phyloP scores from a whole-genome alignment of 1,140 invertebrate genomes.

The Cotesia chilonis region DNA sequence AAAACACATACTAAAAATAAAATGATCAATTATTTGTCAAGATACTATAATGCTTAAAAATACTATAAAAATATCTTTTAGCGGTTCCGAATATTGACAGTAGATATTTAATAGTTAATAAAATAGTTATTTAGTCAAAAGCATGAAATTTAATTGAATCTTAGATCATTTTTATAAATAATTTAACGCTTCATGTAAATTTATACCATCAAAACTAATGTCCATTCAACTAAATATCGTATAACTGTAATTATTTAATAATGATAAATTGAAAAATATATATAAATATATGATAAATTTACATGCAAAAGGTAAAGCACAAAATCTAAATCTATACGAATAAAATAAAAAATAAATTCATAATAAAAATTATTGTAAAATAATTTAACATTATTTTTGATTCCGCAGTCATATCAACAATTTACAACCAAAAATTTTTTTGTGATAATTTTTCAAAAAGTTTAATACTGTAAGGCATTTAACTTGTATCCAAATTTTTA shows the following conservation, averaged over 20 bases:
- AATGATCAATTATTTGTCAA: not conserved
- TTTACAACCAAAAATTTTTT: no score
- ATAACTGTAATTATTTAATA: no score
- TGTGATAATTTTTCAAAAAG: no score
- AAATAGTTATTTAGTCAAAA: no score
- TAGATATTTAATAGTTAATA: no score
- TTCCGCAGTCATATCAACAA: not conserved
- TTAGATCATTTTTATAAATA: constrained; percentile 5
- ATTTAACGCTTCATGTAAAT: not conserved
- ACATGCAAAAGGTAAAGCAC: constrained; percentile 35
- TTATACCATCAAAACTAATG: no score
- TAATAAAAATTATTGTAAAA: constrained; percentile 12
- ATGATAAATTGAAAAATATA: not conserved
- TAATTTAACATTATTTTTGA: constrained; percentile 9
- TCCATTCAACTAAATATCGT: no score
- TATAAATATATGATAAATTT: not conserved
- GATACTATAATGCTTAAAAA: not conserved
- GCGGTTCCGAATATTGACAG: no score
- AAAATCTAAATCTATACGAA: constrained; percentile 38
- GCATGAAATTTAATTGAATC: not conserved
- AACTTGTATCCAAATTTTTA: no score
- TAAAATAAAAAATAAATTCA: constrained; percentile 29
- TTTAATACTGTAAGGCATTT: no score
- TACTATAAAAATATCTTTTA: no score
- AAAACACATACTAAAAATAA: constrained; percentile 5